These are phyloP conservation scores for Leptinotarsa haldemani DNA, from an alignment of 2,888 invertebrate species.

Conservation along the genomic window DNA sequence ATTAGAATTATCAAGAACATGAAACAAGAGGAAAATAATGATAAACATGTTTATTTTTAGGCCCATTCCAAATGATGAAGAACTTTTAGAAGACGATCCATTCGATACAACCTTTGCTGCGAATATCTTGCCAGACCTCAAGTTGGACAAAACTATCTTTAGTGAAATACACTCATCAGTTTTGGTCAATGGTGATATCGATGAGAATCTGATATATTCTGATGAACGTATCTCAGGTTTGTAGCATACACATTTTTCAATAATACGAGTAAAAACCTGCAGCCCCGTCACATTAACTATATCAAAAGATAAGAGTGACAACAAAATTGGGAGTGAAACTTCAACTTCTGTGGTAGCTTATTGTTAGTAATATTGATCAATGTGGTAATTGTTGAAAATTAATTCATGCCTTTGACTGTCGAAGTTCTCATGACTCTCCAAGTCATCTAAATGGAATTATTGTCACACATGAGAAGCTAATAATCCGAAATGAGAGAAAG, in stretches of 20 bases:
- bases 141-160: background rate
- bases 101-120: constrained; percentile 89
- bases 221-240: constrained; percentile 58
- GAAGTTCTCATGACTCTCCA: too few relatives aligned
- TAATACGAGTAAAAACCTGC: background rate
- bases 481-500: too few relatives aligned
- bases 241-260: constrained; percentile 16
- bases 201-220: constrained; percentile 67
- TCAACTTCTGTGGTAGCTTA: too few relatives aligned
- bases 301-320: background rate
- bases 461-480: too few relatives aligned
- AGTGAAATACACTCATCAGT: background rate
- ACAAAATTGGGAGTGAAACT: background rate
- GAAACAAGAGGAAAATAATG: too few relatives aligned
- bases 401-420: too few relatives aligned
- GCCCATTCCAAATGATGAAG: constrained; percentile 59
- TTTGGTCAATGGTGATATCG: constrained; percentile 12
- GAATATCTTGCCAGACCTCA: constrained; percentile 74
- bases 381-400: too few relatives aligned
- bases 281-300: background rate
- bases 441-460: too few relatives aligned
- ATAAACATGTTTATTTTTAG: constrained; percentile 7
- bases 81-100: constrained; percentile 74
- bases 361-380: too few relatives aligned
- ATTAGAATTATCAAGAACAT: too few relatives aligned